A percentile compares a stretch with the other conserved stretches of the same genome.
These are phyloP conservation scores for Peromyscus eremicus DNA, from an alignment of 2,797 vertebrate species.

Conservation along the genomic window DNA sequence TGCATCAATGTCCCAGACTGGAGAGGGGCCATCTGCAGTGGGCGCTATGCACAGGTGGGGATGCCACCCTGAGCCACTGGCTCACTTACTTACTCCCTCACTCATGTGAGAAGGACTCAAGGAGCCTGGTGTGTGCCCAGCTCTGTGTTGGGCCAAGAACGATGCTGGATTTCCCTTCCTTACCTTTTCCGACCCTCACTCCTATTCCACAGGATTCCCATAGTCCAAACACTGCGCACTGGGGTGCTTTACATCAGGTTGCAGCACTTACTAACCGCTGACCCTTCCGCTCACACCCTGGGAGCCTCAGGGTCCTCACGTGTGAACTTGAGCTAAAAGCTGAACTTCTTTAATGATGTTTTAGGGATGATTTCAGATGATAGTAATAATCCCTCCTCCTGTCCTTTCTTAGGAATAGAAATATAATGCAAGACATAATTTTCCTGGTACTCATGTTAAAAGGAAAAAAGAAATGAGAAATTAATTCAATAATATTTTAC, in stretches of 20 bases:
- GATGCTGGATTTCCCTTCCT: neutral
- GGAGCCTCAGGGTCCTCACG: neutral
- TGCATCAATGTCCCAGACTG: conserved; percentile 97
- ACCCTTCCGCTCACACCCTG: too few relatives aligned
- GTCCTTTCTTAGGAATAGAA: neutral
- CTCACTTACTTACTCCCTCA: neutral
- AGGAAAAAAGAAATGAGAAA: neutral
- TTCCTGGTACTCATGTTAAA: neutral
- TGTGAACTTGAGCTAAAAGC: neutral
- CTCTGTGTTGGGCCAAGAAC: neutral
- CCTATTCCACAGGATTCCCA: neutral
- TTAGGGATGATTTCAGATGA: fast-evolving
- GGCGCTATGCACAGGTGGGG: conserved; percentile 95
- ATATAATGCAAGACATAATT: neutral
- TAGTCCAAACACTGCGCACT: neutral
- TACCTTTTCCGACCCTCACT: neutral
- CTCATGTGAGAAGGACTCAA: fast-evolving
- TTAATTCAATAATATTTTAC: neutral
- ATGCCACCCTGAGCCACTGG: neutral
- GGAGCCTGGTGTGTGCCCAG: fast-evolving
- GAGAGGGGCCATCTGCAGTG: conserved; percentile 97
- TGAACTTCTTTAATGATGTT: neutral
- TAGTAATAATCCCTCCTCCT: too few relatives aligned
- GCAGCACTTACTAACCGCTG: neutral
- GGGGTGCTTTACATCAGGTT: neutral